Conservation (phyloP, 2,113 vertebrate species). For the Nycticryphes semicollaris region DNA sequence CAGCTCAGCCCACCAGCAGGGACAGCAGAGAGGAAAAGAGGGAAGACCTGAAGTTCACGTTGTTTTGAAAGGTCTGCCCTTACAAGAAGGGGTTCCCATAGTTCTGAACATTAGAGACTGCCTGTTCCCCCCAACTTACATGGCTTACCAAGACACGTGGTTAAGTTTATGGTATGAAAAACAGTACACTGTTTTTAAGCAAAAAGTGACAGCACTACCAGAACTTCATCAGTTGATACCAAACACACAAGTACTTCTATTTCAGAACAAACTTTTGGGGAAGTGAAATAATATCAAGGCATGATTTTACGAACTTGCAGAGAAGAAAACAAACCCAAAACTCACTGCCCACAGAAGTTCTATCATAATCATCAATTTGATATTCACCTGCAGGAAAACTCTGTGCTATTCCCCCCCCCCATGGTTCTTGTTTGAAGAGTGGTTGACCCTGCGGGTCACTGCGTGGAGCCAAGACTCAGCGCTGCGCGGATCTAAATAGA, state of each 20-base stretch:
- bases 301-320: not conserved
- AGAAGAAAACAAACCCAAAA: not conserved
- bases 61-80: not conserved
- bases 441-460: not conserved
- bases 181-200: not conserved
- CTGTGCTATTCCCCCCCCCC: too few relatives aligned
- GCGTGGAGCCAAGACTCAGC: not conserved
- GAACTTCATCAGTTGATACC: not conserved
- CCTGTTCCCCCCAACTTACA: too few relatives aligned
- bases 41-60: not conserved
- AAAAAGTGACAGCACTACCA: not conserved
- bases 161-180: not conserved
- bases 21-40: not conserved
- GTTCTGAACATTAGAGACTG: not conserved
- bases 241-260: not conserved
- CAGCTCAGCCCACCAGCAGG: not conserved
- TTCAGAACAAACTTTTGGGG: not conserved
- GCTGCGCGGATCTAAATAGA: not conserved
- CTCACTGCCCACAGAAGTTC: not conserved
- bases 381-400: not conserved
- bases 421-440: too few relatives aligned
- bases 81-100: not conserved
- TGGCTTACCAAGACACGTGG: not conserved
- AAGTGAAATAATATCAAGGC: not conserved
- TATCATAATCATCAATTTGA: accelerated